These are phyloP conservation scores for Phrixothrix hirtus DNA, from an alignment of 2,888 invertebrate genomes.

Conservation along the genomic window DNA sequence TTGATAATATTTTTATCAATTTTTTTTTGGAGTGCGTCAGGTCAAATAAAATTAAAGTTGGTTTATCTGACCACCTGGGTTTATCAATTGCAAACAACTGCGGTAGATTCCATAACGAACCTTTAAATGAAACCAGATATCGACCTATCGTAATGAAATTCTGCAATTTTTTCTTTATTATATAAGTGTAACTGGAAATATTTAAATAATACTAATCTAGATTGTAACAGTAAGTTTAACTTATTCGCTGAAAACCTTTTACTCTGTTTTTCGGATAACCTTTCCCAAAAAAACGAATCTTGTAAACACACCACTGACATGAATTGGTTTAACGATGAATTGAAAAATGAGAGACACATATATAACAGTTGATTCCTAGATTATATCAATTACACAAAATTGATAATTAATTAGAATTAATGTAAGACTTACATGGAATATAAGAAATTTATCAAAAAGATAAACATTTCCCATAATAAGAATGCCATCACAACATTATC, in stretches of 20 bases:
- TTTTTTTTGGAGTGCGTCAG: not conserved
- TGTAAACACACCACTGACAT: too few species aligned
- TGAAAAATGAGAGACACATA: not conserved
- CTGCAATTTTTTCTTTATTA: not conserved
- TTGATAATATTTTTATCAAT: slow-evolving; percentile 1
- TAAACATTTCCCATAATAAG: not conserved
- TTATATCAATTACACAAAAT: not conserved
- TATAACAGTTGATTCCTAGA: not conserved
- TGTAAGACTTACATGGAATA: not conserved
- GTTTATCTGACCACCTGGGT: not conserved
- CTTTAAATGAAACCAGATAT: not conserved
- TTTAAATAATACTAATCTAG: not conserved
- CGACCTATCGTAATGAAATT: not conserved
- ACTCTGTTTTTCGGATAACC: not conserved
- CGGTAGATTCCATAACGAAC: not conserved
- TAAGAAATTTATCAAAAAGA: not conserved
- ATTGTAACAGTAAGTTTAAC: too few species aligned
- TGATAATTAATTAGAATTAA: not conserved
- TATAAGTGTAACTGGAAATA: not conserved
- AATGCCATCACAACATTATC: too few species aligned
- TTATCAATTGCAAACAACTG: not conserved
- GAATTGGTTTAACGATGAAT: not conserved
- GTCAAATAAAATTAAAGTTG: not conserved
- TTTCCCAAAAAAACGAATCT: not conserved
- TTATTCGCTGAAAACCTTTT: not conserved